Percentiles rank a stretch among this genome's conserved stretches.
These are phyloP conservation scores for Dynastes hyllus DNA, from an alignment of 2,888 invertebrate genomes.

Conservation along the genomic window DNA sequence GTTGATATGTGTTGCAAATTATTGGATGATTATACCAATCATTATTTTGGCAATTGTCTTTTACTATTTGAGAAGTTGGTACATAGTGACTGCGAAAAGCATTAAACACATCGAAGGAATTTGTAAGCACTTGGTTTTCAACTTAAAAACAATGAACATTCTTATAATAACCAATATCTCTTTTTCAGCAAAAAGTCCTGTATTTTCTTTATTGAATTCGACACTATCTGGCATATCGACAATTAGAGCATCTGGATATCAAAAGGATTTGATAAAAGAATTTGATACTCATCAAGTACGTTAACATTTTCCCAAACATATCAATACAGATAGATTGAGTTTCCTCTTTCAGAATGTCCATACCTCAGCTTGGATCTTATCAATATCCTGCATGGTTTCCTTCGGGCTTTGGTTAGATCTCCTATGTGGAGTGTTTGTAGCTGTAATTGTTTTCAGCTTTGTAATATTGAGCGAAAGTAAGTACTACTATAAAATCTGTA, in stretches of 20 bases:
- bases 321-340: neutral
- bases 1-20: conserved; percentile 74
- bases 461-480: conserved; percentile 70
- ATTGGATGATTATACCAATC: conserved; percentile 71
- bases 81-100: conserved; percentile 80
- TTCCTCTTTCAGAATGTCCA: conserved; percentile 70
- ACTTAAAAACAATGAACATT: no score
- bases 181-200: conserved; percentile 84
- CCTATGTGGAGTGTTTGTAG: conserved; percentile 77
- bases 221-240: conserved; percentile 86
- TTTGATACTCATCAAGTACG: conserved; percentile 73
- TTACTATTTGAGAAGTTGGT: conserved; percentile 77
- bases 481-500: conserved; percentile 44
- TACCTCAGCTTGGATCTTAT: conserved; percentile 80
- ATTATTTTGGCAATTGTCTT: conserved; percentile 76
- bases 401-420: conserved; percentile 80
- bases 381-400: conserved; percentile 77
- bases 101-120: conserved; percentile 81
- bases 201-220: conserved; percentile 87
- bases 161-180: no score
- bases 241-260: conserved; percentile 84
- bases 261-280: conserved; percentile 76
- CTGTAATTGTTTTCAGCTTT: conserved; percentile 80
- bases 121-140: conserved; percentile 71
- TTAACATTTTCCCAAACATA: no score